Evolutionary conservation across 2,888 invertebrate genomes (phyloP), one percentile per base, ranked within the genome.

Genomic region (Apoderus coryli): DNA sequence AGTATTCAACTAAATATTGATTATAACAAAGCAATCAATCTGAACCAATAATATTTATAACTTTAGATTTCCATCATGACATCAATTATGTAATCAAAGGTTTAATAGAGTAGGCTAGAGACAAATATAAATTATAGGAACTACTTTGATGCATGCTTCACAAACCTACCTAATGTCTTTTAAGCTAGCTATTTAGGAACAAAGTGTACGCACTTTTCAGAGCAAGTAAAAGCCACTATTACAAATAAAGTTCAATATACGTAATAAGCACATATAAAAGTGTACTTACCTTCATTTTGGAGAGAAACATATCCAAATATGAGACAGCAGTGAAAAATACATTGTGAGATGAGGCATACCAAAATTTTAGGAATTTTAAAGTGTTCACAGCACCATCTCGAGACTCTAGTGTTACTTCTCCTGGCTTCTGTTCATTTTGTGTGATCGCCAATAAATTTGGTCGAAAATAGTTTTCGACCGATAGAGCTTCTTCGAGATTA

Each of bases 351-450:
- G 82, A 60, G 52, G 84, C 82, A 60, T 76, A 84, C 81, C 84
- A 84, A 48, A 81, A 75, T 58, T 82, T 82, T 42, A 84, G 67
- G 53, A 80, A 82, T 41, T 82, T 69, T 45, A 85, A 63, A 44
- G 80, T 76, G 56, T 81, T 78, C 2, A 80, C 81, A 10, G 82
- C 79, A 41, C 77, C 78, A 59, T 85, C 80, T 24, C 85, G 67
- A 25, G 76, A 76, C 26, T 73, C 74, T 30, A 72, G 69, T 29
- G 79, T 78, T 48, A 81, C 77, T 52, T 82, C 82, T 38, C 75
- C 69, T 44, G 47, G 40, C 40, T 44, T 48, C 32, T 42, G 26
- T 30, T 51, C 49, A 32, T 45, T 42, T 31, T 40, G 36, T 32
- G 41, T 40, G 33, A 46, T 44, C 16, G 41, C 38, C 37, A 45